A percentile compares a stretch with the other conserved stretches of the same genome.
Conservation (phyloP, 2,888 invertebrate species). For the Limnephilus lunatus region DNA sequence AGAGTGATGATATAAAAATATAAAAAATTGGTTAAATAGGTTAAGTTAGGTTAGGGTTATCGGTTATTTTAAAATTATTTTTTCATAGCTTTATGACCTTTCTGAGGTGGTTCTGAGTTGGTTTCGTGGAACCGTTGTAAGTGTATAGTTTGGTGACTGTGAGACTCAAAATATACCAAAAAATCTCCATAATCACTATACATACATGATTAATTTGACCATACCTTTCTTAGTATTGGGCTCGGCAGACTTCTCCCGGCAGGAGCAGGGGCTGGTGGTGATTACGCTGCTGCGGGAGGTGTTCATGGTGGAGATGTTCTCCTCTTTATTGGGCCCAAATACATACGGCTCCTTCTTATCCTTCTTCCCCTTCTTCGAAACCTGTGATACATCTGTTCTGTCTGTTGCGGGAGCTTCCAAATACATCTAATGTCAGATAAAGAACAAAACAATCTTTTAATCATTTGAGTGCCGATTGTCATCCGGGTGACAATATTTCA, state of each 20-base stretch:
- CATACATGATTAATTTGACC: background rate
- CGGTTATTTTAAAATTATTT: no score
- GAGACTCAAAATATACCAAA: no score
- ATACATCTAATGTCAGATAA: constrained; percentile 5
- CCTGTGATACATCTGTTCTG: background rate
- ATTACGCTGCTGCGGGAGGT: constrained; percentile 74
- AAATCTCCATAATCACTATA: no score
- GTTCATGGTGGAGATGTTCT: constrained; percentile 75
- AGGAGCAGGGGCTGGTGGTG: constrained; percentile 73
- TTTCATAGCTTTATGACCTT: no score
- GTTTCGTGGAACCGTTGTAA: no score
- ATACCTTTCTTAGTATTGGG: constrained; percentile 43
- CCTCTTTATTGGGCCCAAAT: constrained; percentile 68
- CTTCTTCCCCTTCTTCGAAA: background rate
- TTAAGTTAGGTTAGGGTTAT: no score
- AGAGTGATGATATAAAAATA: no score
- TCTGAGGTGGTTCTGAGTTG: no score
- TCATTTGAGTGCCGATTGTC: no score
- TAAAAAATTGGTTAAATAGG: no score
- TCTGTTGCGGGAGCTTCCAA: background rate
- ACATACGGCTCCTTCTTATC: background rate
- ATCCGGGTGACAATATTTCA: no score
- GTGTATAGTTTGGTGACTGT: no score
- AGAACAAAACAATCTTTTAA: background rate
- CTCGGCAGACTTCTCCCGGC: constrained; percentile 23